A percentile compares a stretch with the other conserved stretches of the same genome.
Conservation (phyloP, 2,113 vertebrate genomes). For the Brachypteracias leptosomus region DNA sequence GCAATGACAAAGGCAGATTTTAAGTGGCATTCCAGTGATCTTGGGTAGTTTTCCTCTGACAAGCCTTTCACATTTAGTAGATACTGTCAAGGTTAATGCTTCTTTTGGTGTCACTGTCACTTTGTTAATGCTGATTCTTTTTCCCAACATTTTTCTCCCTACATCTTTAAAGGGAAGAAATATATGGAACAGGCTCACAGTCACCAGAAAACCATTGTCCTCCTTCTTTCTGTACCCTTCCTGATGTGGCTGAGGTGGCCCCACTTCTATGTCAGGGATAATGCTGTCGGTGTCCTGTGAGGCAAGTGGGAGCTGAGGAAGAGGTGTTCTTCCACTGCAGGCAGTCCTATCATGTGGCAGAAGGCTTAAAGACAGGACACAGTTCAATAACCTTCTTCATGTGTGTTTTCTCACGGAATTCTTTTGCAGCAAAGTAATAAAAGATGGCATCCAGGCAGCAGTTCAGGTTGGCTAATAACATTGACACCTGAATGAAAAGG, state of each 20-base stretch:
- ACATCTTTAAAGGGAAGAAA: neutral
- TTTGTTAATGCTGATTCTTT: neutral
- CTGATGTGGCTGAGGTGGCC: neutral
- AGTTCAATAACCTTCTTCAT: neutral
- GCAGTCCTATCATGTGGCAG: neutral
- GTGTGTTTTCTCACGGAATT: constrained; percentile 68
- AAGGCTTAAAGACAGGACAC: neutral
- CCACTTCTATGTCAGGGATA: neutral
- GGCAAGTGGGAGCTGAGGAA: neutral
- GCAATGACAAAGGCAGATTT: neutral
- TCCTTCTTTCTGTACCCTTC: neutral
- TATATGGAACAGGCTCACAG: neutral
- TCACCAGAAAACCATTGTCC: neutral
- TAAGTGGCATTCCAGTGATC: neutral
- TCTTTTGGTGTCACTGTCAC: neutral
- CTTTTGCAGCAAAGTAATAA: constrained; percentile 86
- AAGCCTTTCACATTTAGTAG: neutral
- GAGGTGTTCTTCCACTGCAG: neutral
- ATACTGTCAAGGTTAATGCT: neutral
- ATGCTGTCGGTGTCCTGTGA: neutral
- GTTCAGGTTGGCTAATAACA: constrained; percentile 87
- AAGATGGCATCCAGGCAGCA: constrained; percentile 89
- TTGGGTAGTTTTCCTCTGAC: neutral
- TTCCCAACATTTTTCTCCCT: neutral
- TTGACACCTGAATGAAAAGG: constrained; percentile 82